A percentile compares a stretch with the other conserved stretches of the same genome.
Evolutionary conservation across 2,888 invertebrate genomes (phyloP).

Genomic region (Lutraria lutraria): DNA sequence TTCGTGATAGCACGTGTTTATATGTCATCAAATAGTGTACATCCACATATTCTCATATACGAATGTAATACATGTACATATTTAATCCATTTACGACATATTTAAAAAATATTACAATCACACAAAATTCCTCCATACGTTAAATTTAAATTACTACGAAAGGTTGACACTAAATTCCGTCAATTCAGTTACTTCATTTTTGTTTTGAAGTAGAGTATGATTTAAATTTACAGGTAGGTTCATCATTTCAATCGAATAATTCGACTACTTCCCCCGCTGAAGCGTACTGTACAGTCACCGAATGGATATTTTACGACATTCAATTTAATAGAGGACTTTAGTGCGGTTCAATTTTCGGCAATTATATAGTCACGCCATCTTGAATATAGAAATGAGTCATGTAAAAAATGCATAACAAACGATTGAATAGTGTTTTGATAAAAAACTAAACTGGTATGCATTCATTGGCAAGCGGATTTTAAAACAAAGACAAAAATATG

Average conservation of each 20-base stretch:
- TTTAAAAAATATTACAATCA: background rate
- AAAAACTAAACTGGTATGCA: background rate
- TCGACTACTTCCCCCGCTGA: background rate
- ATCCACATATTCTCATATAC: too few species aligned
- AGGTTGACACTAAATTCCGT: background rate
- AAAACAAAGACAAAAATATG: background rate
- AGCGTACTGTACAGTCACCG: background rate
- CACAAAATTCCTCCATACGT: background rate
- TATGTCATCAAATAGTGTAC: too few species aligned
- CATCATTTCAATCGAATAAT: background rate
- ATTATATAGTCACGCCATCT: background rate
- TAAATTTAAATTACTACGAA: background rate
- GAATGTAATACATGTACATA: background rate
- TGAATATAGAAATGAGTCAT: background rate
- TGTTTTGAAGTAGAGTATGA: background rate
- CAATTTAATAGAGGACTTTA: background rate
- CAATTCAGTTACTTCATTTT: background rate
- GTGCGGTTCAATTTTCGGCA: conserved; percentile 19
- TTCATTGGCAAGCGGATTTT: background rate
- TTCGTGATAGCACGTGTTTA: too few species aligned
- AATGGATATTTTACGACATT: background rate
- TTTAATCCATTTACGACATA: background rate
- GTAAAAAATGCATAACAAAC: background rate
- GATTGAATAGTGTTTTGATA: background rate
- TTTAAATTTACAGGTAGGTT: conserved; percentile 3